Conservation (phyloP, 2,113 vertebrate species). For the Burhinus bistriatus region DNA sequence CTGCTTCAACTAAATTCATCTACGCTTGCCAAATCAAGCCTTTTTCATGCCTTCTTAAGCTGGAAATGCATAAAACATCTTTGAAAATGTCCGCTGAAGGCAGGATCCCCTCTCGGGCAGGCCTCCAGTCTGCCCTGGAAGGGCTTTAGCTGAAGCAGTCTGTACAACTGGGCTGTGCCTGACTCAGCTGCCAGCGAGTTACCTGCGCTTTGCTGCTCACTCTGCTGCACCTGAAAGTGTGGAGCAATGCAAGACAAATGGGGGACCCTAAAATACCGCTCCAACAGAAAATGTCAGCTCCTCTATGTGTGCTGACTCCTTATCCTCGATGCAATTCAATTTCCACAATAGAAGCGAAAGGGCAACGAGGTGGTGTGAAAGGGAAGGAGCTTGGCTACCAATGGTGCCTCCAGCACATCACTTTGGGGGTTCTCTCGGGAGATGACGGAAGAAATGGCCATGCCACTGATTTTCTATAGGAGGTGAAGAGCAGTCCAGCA, state of each 20-base stretch:
- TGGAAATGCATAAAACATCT: background rate
- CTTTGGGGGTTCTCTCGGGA: background rate
- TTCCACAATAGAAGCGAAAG: background rate
- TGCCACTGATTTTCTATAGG: background rate
- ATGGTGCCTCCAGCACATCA: background rate
- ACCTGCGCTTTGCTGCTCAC: fast-evolving
- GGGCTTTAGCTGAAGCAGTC: background rate
- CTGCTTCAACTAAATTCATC: background rate
- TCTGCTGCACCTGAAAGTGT: background rate
- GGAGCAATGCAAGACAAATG: background rate
- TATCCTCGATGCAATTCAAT: background rate
- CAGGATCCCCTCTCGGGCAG: fast-evolving
- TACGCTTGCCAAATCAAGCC: background rate
- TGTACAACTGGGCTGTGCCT: background rate
- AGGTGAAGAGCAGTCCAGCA: background rate
- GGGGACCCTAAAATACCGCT: background rate
- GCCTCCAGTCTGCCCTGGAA: background rate
- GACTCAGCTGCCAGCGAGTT: background rate
- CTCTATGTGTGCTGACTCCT: background rate
- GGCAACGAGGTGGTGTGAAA: background rate
- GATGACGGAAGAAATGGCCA: background rate
- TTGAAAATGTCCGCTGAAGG: background rate
- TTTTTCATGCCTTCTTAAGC: background rate
- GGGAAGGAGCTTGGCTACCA: background rate
- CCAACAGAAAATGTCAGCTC: background rate